Evolutionary conservation across 1,140 invertebrate species (phyloP).

Genomic region (Zaprionus davidi): DNA sequence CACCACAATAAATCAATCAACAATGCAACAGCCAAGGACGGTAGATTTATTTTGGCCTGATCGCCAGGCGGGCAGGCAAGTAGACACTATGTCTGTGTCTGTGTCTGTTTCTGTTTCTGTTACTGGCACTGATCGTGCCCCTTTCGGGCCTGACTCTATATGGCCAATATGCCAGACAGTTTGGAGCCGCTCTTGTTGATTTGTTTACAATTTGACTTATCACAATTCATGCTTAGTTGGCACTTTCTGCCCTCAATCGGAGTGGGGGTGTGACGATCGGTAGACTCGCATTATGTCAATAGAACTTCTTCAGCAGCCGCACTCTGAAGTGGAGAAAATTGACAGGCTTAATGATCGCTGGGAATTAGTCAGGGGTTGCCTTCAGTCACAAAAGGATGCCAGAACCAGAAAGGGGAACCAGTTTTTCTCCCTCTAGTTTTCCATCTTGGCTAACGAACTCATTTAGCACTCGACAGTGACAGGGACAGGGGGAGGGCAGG

Average conservation of each 20-base stretch:
- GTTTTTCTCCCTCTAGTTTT: not conserved
- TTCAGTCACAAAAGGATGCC: not conserved
- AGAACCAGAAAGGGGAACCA: not conserved
- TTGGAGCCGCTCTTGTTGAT: conserved; percentile 74
- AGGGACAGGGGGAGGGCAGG: no score
- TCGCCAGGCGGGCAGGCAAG: not conserved
- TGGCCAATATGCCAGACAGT: conserved; percentile 80
- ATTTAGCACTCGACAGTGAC: conserved; percentile 4
- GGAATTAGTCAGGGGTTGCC: conserved; percentile 54
- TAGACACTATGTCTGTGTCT: conserved; percentile 57
- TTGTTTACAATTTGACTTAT: conserved; percentile 76
- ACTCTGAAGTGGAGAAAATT: conserved; percentile 68
- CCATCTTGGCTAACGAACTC: conserved; percentile 61
- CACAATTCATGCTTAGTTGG: conserved; percentile 82
- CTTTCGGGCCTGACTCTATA: conserved; percentile 51
- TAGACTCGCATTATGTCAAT: conserved; percentile 65
- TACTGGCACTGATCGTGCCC: conserved; percentile 47
- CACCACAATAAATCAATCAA: conserved; percentile 79
- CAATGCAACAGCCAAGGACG: conserved; percentile 59
- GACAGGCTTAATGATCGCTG: conserved; percentile 71
- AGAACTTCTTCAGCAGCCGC: conserved; percentile 79
- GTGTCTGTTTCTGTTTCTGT: not conserved
- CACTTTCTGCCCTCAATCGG: conserved; percentile 51
- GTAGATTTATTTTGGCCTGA: not conserved
- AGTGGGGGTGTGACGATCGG: conserved; percentile 30